These are phyloP conservation scores for Rhogogaster chlorosoma DNA, from an alignment of 2,888 invertebrate species.

Conservation along the genomic window DNA sequence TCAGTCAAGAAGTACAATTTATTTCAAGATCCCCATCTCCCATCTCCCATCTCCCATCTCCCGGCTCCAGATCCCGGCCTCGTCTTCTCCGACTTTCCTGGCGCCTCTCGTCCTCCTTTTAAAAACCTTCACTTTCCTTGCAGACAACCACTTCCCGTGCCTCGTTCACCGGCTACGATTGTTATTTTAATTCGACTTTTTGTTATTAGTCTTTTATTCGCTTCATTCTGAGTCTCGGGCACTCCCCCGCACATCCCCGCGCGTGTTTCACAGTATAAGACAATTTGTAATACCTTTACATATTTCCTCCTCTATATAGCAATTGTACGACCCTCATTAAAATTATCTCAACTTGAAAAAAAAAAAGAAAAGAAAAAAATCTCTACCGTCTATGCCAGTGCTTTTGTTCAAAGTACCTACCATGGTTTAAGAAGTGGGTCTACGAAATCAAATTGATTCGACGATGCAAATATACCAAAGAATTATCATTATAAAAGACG, in stretches of 20 bases:
- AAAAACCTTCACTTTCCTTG: slow-evolving; percentile 45
- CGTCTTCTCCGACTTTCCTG: slow-evolving; percentile 17
- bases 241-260: neutral
- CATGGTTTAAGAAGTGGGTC: neutral
- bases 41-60: slow-evolving; percentile 2
- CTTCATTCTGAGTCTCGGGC: slow-evolving; percentile 53
- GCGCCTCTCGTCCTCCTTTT: slow-evolving; percentile 19
- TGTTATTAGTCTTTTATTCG: slow-evolving; percentile 67
- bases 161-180: slow-evolving; percentile 53
- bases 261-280: slow-evolving; percentile 43
- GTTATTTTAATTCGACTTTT: slow-evolving; percentile 65
- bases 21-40: slow-evolving; percentile 11
- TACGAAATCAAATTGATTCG: neutral
- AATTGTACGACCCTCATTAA: slow-evolving; percentile 69
- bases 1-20: slow-evolving; percentile 42
- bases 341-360: slow-evolving; percentile 64
- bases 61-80: neutral
- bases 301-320: neutral
- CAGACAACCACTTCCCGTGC: slow-evolving; percentile 33
- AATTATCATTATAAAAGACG: neutral
- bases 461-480: neutral
- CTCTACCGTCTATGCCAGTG: neutral
- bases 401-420: neutral
- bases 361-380: neutral
- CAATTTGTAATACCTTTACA: slow-evolving; percentile 18